Evolutionary conservation across 92 coral and sea anemone genomes (phyloP), one percentile per base, ranked within the genome.

Genomic region (Bergia puertoricense): DNA sequence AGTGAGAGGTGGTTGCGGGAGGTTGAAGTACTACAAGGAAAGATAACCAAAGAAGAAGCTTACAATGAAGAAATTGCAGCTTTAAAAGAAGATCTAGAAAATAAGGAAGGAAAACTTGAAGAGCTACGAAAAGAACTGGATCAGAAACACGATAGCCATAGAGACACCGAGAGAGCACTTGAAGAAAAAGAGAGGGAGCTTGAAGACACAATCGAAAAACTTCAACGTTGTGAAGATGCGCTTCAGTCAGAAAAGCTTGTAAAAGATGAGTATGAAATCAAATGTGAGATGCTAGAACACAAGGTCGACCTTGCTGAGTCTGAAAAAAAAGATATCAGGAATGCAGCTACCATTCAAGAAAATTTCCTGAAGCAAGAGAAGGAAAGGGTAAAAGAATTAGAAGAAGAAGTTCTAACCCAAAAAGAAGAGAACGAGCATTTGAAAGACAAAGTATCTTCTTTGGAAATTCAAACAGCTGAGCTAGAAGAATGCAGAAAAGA

Each of bases 261-360:
- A 1, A 94, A 92, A 42, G 91, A 93, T 43, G 93, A 95, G 81
- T 90, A 90, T 81, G 85, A 91, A 71, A 83, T 95, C 56, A 93
- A 90, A 86, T 95, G 98, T 40, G 92, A 93, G 66, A 86, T 89
- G 90, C 54, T 95, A 68, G 98, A 93, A 78, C 88, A 92, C 81
- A 92, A 90, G 80, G 66, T 92, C 5, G 79, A 86, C 39, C 82
- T 95, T 46, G 81, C 92, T 30, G 98, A 95, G 76, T 76, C 91
- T 3, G 96, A 95, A 43, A 89, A 90, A 45, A 84, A 76, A 44
- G 92, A 89, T 39, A 86, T 92, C 6, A 69, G 73, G 65, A 93
- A 86, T 81, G 92, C 72, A 51, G 85, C 92, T 59, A 86, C 77
- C 39, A 74, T 88, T 18, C 92, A 92, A 30, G 94, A 86, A 41